Evolutionary conservation across 2,888 invertebrate species (phyloP).

Genomic region (Plusia festucae): DNA sequence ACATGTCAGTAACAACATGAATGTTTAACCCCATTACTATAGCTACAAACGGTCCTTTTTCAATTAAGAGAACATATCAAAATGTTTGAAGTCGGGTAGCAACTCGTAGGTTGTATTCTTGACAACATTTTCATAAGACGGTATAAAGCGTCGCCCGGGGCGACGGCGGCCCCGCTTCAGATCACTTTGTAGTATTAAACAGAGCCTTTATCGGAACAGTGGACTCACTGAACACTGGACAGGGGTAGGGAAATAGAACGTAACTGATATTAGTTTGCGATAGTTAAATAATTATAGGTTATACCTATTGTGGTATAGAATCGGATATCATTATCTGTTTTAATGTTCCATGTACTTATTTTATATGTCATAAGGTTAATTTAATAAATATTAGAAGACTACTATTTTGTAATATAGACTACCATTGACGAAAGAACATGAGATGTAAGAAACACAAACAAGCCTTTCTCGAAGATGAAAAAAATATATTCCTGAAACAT

Average conservation of each 20-base stretch:
- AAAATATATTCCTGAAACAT: slow-evolving; percentile 10
- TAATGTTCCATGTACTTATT: too few species aligned
- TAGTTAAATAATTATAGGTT: neutral
- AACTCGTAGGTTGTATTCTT: slow-evolving; percentile 57
- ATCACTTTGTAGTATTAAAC: slow-evolving; percentile 85
- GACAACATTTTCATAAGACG: slow-evolving; percentile 79
- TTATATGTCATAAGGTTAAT: too few species aligned
- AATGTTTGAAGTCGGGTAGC: slow-evolving; percentile 32
- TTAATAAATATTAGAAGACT: too few species aligned
- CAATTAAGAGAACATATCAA: slow-evolving; percentile 58
- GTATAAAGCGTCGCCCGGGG: slow-evolving; percentile 81
- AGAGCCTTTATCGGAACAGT: slow-evolving; percentile 75
- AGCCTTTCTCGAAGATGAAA: too few species aligned
- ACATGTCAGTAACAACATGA: neutral
- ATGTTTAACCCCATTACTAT: neutral
- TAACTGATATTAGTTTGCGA: slow-evolving; percentile 47
- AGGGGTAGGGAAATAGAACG: slow-evolving; percentile 58
- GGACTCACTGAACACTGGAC: slow-evolving; percentile 66
- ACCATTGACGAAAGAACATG: too few species aligned
- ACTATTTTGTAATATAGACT: too few species aligned
- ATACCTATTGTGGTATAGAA: too few species aligned
- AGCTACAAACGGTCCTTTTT: slow-evolving; percentile 37
- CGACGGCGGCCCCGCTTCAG: slow-evolving; percentile 74
- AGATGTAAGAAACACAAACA: too few species aligned
- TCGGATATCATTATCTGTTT: too few species aligned